Base-by-base conservation (phyloP, 2,888 invertebrate species). In the Oscheius sp. region DNA sequence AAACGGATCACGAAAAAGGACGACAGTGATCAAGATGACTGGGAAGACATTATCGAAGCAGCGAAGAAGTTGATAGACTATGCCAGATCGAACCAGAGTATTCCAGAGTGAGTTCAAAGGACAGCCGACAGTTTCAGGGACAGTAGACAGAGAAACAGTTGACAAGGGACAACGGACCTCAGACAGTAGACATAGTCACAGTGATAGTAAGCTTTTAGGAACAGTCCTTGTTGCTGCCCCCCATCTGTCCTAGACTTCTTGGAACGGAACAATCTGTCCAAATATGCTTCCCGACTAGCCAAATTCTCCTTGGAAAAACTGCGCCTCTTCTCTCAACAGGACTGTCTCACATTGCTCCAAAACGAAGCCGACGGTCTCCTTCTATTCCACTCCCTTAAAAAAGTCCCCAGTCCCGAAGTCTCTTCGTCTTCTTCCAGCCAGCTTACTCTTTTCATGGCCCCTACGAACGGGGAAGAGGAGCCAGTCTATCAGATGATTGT, bases 401-500 rank as follows among this genome's bases (percentile, higher is more conserved):
- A n/a, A 13, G 7, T 21, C 35, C 60, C 60, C 60, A 35, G 37
- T 65, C 11, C 7, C 47, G 63, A 63, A 33, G 35, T 58, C 5
- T 37, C 70, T n/a, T 32, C 70, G 21, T 32, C 58, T 1, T 37
- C 55, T 29, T 55, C 68, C 47, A 58, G 42, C 48, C 48, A n/a
- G 9, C 58, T 70, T n/a, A 58, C 59, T n/a, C 9, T 70, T 37
- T 70, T 59, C 50, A 7, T 70, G 1, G 48, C 58, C 13, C 21
- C 37, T 35, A 9, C 37, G 10, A 42, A 33, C 47, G 59, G 47
- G 33, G 73, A 73, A 2, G 59, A 58, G 21, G 71, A 71, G 2
- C 73, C 73, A 2, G 33, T 73, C 51, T 73, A 73, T 42, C 63
- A 73, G 35, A 73, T 73, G 73, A 63, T 73, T 51, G 42, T 29